phyloP scores from a whole-genome alignment of 92 coral and sea anemone genomes.

The Porites lobata region DNA sequence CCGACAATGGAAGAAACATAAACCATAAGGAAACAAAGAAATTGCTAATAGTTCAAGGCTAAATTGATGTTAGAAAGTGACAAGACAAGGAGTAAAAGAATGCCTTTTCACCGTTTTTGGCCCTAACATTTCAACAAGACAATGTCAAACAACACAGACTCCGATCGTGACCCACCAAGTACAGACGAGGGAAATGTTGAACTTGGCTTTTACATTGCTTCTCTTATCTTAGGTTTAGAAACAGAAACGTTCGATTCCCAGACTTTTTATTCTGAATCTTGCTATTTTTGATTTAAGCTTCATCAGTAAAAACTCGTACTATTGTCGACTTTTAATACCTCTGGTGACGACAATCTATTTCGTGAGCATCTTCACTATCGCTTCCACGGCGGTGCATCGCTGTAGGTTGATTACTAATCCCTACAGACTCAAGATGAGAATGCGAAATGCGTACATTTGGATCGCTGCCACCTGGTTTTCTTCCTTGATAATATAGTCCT shows the following conservation, averaged over 20 bases:
- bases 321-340: constrained; percentile 58
- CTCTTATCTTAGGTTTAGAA: constrained; percentile 50
- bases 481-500: too few species aligned
- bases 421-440: too few species aligned
- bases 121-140: too few species aligned
- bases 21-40: too few species aligned
- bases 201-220: constrained; percentile 41
- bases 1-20: too few species aligned
- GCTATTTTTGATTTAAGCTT: constrained; percentile 59
- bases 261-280: constrained; percentile 71
- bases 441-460: too few species aligned
- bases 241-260: constrained; percentile 52
- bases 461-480: too few species aligned
- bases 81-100: too few species aligned
- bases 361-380: constrained; percentile 17
- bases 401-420: constrained; percentile 40
- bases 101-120: too few species aligned
- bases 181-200: constrained; percentile 8
- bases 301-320: constrained; percentile 15
- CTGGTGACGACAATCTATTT: constrained; percentile 63
- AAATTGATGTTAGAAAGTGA: too few species aligned
- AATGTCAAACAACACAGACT: constrained; percentile 31
- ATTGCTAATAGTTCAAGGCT: too few species aligned
- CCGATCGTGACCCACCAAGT: background rate
- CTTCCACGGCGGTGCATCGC: constrained; percentile 26